Evolutionary conservation across 1,140 invertebrate species (phyloP), one percentile per base, ranked within the genome.

Genomic region (Phenacoccus solenopsis): DNA sequence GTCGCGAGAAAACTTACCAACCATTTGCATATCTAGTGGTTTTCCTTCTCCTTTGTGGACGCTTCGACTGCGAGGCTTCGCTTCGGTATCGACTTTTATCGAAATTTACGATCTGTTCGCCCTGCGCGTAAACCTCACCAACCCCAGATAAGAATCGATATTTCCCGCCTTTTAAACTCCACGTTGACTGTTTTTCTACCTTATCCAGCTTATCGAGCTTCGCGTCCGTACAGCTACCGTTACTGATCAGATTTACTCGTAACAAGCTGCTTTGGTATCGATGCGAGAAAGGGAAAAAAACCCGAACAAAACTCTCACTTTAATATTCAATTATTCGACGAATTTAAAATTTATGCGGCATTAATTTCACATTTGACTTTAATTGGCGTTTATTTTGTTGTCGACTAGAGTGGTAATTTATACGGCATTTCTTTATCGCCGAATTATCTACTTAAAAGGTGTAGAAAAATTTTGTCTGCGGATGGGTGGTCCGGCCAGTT

Each of bases 291-390:
- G 21, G 56, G 20, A 20, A 59, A 59, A 59, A 59, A 59, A 59
- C 5, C 10, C 25, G 25, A 64, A 64, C 22, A 64, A 64, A 64
- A 10, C 59, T 64, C 59, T 64, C 59, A 27, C 10, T 27, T 64
- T 25, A 10, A 49, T 49, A 49, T 49, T 49, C 38, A 49, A 49
- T 49, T 49, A 49, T 49, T 49, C 38, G 38, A 49, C 59, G 59
- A 64, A 64, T 64, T 64, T 64, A 25, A 64, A 64, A 64, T 64
- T 64, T 64, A 64, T 64, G 59, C 59, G 22, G 21, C 25, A 27
- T 64, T 64, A 64, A 64, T 64, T 64, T 64, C 59, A 25, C 59
- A 27, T 64, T 64, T 64, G 59, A 64, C 59, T 64, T 64, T 64
- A 64, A 64, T 64, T 64, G 59, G 59, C 59, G 25, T 27, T 64